Percentiles rank a stretch among this genome's conserved stretches.
phyloP scores from a whole-genome alignment of 2,113 vertebrate species.

The Halichoerus grypus region DNA sequence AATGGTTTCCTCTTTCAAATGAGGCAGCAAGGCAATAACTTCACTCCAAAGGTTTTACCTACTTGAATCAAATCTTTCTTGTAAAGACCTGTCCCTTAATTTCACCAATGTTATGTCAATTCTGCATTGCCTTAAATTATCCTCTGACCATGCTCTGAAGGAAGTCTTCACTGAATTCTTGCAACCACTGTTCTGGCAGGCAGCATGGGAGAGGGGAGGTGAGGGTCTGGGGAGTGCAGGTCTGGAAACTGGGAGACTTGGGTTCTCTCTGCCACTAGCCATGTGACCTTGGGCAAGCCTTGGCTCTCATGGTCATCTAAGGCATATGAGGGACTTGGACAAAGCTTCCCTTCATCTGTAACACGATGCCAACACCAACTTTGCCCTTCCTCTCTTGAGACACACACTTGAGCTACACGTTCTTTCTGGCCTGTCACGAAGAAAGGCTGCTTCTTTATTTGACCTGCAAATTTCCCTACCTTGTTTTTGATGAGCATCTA shows the following conservation, averaged over 20 bases:
- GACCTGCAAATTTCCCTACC: background rate
- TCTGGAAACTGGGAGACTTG: background rate
- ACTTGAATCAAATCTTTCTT: background rate
- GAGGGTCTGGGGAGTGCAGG: background rate
- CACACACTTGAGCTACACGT: no score
- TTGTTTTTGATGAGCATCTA: background rate
- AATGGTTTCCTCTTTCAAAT: background rate
- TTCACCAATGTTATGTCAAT: background rate
- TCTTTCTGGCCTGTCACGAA: background rate
- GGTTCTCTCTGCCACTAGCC: background rate
- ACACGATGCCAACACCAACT: no score
- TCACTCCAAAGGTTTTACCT: background rate
- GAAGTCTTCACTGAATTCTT: background rate
- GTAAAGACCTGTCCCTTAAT: background rate
- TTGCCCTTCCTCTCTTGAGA: background rate
- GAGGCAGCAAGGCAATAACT: background rate
- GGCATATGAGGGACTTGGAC: background rate
- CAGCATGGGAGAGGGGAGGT: rapidly evolving
- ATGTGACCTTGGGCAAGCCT: background rate
- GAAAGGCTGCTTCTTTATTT: background rate
- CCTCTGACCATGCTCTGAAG: background rate
- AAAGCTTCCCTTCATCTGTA: background rate
- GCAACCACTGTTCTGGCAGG: background rate
- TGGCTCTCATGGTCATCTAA: background rate
- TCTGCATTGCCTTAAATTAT: background rate